Evolutionary conservation across 2,888 invertebrate species (phyloP), one percentile per base, ranked within the genome.

Genomic region (Apomyelois bistriatella): DNA sequence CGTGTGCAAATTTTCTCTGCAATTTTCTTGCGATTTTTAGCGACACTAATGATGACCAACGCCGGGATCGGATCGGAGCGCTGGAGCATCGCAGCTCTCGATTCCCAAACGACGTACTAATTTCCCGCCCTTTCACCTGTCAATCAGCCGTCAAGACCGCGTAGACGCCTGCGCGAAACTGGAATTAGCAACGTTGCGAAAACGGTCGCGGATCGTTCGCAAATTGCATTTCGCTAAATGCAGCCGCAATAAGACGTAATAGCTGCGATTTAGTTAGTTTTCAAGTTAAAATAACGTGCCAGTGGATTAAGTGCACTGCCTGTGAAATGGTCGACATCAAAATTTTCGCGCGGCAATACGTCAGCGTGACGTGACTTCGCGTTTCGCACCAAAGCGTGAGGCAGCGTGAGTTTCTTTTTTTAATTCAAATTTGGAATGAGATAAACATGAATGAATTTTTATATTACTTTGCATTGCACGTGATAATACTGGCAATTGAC

Each of bases 91-190:
- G 13, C 32, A 32, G 32, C 64, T 58, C 55, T 64, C 62, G 61
- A 64, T 66, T 70, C 65, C 65, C 63, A 67, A 65, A 64, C 72
- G 62, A 65, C 58, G 70, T 64, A 76, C 84, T 85, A 87, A 86
- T 88, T 82, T 87, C 79, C 79, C 83, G 83, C 86, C 81, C 86
- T 89, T 88, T 88, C 82, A 81, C 83, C 82, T 77, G 89, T 88
- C 89, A 87, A 85, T 89, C 89, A 87, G 64, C 62, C 75, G 86
- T 86, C 86, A 77, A 61, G 64, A 61, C 54, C 58, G 66, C 63
- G 70, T 58, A 65, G 68, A 71, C 67, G 68, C 64, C 65, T 69
- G 69, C 67, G 74, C 70, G 61, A 65, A 68, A 60, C 70, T 64
- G 70, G 69, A 74, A 79, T 80, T 82, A 78, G 77, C 77, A 64